Conservation (phyloP, 2,797 vertebrate species). For the Cottoperca gobio region DNA sequence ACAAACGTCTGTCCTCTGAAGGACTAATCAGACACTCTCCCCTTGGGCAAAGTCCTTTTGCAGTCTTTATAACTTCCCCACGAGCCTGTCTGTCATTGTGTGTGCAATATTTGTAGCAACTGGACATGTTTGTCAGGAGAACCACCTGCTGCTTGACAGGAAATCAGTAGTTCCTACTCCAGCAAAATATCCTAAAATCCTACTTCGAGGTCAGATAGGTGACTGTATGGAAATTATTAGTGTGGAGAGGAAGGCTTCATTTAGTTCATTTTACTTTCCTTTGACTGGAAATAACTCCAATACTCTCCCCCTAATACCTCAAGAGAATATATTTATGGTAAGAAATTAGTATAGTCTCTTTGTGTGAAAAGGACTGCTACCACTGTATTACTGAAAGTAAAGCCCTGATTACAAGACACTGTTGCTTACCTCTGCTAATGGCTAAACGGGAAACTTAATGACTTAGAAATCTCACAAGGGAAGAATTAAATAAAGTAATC, state of each 20-base stretch:
- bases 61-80: slow-evolving; percentile 24
- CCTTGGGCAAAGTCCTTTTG: slow-evolving; percentile 20
- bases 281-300: not conserved
- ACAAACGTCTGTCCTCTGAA: slow-evolving; percentile 35
- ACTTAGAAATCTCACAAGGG: not conserved
- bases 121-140: slow-evolving; percentile 40
- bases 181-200: slow-evolving; percentile 25
- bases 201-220: too few species aligned
- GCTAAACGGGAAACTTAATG: not conserved
- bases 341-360: not conserved
- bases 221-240: not conserved
- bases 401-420: not conserved
- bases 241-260: not conserved
- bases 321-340: not conserved
- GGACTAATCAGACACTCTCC: slow-evolving; percentile 38
- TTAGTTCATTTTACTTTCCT: not conserved
- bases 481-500: not conserved
- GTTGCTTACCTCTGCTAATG: not conserved
- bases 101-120: slow-evolving; percentile 36
- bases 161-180: slow-evolving; percentile 34
- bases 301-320: not conserved
- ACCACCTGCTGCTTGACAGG: slow-evolving; percentile 30
- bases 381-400: not conserved
- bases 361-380: not conserved
- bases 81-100: slow-evolving; percentile 31